Conservation (phyloP, 2,888 invertebrate species). For the Thera britannica region DNA sequence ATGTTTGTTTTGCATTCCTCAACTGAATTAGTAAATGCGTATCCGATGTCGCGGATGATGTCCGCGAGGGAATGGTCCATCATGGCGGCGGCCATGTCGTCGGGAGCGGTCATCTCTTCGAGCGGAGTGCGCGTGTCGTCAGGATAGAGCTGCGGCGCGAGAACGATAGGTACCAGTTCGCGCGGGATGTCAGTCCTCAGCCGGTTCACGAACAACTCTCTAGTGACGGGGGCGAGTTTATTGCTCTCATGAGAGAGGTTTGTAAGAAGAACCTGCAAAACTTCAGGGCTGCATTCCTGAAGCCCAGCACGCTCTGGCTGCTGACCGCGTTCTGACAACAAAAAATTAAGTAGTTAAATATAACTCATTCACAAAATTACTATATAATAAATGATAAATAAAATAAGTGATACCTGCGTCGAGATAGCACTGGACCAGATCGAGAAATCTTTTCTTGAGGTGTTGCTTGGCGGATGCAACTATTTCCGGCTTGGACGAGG, state of each 20-base stretch:
- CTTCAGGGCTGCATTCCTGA: constrained; percentile 95
- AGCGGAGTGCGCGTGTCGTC: constrained; percentile 89
- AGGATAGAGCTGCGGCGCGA: constrained; percentile 94
- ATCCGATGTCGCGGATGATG: constrained; percentile 96
- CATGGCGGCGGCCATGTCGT: constrained; percentile 85
- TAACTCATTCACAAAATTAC: no score
- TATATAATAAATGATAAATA: no score
- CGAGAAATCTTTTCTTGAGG: constrained; percentile 92
- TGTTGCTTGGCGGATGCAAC: constrained; percentile 90
- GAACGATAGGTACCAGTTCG: constrained; percentile 94
- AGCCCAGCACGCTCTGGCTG: constrained; percentile 92
- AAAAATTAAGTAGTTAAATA: constrained; percentile 3
- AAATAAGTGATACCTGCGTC: constrained; percentile 88
- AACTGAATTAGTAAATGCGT: constrained; percentile 92
- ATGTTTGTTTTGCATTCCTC: constrained; percentile 95
- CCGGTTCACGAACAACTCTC: constrained; percentile 91
- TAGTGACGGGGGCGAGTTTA: constrained; percentile 89
- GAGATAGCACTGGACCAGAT: constrained; percentile 93
- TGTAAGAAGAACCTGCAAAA: constrained; percentile 92
- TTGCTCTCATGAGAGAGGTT: constrained; percentile 85
- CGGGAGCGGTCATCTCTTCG: constrained; percentile 86
- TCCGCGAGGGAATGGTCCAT: constrained; percentile 94
- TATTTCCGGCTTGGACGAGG: constrained; percentile 91
- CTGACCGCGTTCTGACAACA: constrained; percentile 84
- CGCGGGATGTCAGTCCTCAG: constrained; percentile 94